Conservation (phyloP, 37 sponge, comb jelly and placozoan genomes). For the Agelas oroides region DNA sequence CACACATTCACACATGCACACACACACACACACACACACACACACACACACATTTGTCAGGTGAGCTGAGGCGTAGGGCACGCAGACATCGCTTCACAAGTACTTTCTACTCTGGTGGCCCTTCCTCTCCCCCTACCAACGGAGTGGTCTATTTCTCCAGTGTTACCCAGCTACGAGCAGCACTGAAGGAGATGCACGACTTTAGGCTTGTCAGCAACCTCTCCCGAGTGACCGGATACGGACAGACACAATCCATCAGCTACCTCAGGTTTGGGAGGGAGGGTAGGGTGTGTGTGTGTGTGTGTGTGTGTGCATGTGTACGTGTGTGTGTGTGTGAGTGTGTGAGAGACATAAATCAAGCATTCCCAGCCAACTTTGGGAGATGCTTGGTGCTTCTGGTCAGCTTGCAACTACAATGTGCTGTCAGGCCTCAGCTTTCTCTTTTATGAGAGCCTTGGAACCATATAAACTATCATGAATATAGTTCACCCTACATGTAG, state of each 20-base stretch:
- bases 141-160: slow-evolving; percentile 70
- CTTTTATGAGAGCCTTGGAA: too few relatives aligned
- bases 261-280: slow-evolving; percentile 12
- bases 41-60: too few relatives aligned
- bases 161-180: slow-evolving; percentile 69
- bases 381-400: too few relatives aligned
- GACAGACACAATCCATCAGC: slow-evolving; percentile 35
- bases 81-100: background rate
- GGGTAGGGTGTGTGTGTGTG: background rate
- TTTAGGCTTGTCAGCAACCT: slow-evolving; percentile 23
- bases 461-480: too few relatives aligned
- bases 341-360: too few relatives aligned
- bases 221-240: slow-evolving; percentile 44
- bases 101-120: background rate
- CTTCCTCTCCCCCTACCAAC: background rate
- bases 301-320: background rate
- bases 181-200: slow-evolving; percentile 68
- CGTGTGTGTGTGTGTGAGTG: background rate
- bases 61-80: too few relatives aligned
- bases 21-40: too few relatives aligned
- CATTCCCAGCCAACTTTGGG: too few relatives aligned
- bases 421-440: too few relatives aligned
- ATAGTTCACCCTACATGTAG: too few relatives aligned
- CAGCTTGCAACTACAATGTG: too few relatives aligned
- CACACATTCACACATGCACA: too few relatives aligned